Evolutionary conservation across 2,797 vertebrate genomes (phyloP), one percentile per base, ranked within the genome.

Genomic region (Pseudochromis fuscus): DNA sequence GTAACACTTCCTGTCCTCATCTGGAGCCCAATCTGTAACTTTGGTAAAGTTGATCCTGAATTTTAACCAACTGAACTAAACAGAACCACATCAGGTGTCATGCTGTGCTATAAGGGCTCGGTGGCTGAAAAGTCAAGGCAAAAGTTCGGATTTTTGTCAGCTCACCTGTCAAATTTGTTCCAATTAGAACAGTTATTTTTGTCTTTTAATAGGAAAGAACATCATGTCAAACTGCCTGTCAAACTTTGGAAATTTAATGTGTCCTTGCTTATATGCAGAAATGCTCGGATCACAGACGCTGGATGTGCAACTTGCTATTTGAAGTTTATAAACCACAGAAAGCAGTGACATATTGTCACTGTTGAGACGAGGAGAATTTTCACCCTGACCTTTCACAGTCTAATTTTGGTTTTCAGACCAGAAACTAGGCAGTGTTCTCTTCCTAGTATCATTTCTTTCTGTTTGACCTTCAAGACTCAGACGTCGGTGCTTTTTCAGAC

Each of bases 371-470:
- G 45, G 24, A 44, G 25, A 77, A 70, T 44, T 25, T 68, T 66
- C 37, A 68, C 31, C 6, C 8, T 83, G 79, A 81, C 72, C 77
- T 87, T 87, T 70, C 50, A 35, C 33, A 62, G 65, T 61, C 68
- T 45, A 70, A 72, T 74, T 70, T 37, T 72, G 33, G 46, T 73
- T 77, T 63, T 71, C 49, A 68, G 56, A 44, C 51, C 62, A 27
- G 31, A 65, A 77, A 74, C 31, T 42, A 49, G 42, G 38, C 35
- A 19, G 45, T 53, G 23, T 55, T 46, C 44, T 61, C 58, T 79
- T 70, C 27, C 18, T 28, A 16, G 42, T 31, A 38, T 61, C 24
- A 50, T 60, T 69, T 64, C 19, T 40, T 46, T 62, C 7, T 23
- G 19, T 72, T 66, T 55, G 70, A 66, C 75, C 42, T 79, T 70